phyloP scores from a whole-genome alignment of 2,113 vertebrate genomes.

The Neoarius graeffei region DNA sequence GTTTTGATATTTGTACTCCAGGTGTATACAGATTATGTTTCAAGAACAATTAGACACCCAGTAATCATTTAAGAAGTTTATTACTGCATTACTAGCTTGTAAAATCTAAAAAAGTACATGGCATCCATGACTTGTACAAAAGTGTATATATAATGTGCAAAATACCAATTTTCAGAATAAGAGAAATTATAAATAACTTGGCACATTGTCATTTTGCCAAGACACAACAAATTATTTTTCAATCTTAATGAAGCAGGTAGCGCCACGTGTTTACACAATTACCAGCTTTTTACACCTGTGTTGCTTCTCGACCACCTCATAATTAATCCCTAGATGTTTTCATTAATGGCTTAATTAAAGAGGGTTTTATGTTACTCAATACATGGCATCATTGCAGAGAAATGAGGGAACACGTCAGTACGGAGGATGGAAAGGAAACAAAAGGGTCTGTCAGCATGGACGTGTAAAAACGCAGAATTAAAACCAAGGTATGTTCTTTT shows the following conservation, averaged over 20 bases:
- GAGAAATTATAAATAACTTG: too few species aligned
- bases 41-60: not conserved
- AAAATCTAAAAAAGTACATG: not conserved
- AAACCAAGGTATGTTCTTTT: not conserved
- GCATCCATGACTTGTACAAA: not conserved
- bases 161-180: not conserved
- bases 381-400: slow-evolving; percentile 20
- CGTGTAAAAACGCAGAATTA: not conserved
- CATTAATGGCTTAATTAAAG: slow-evolving; percentile 57
- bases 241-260: slow-evolving; percentile 36
- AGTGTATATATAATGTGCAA: not conserved
- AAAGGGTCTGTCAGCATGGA: not conserved
- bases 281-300: slow-evolving; percentile 48
- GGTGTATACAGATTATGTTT: not conserved
- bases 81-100: not conserved
- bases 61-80: not conserved
- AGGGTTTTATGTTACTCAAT: slow-evolving; percentile 36
- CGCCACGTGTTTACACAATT: slow-evolving; percentile 41
- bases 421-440: not conserved
- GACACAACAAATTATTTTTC: slow-evolving; percentile 42
- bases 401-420: not conserved
- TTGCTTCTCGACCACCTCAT: slow-evolving; percentile 34
- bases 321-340: slow-evolving; percentile 64
- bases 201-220: not conserved
- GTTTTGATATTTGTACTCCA: not conserved